These are phyloP conservation scores for Cynopterus sphinx DNA, from an alignment of 2,797 vertebrate genomes.

Conservation along the genomic window DNA sequence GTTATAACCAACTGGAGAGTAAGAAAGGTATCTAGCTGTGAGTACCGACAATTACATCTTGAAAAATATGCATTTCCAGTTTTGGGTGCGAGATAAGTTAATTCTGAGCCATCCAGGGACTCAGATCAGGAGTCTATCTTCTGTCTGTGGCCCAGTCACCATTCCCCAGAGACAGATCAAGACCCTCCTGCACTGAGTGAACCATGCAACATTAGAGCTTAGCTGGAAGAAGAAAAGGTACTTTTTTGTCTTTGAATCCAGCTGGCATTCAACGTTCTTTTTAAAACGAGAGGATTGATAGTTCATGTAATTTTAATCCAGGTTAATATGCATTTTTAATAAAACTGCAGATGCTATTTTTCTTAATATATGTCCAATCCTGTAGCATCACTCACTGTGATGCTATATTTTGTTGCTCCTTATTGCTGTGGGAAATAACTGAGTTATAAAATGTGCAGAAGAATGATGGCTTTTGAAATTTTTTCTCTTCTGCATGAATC, in stretches of 20 bases:
- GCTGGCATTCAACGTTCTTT: background rate
- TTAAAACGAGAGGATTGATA: slow-evolving; percentile 23
- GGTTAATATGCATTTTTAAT: slow-evolving; percentile 6
- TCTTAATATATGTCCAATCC: background rate
- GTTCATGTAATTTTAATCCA: slow-evolving; percentile 3
- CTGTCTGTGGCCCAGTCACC: background rate
- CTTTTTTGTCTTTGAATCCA: background rate
- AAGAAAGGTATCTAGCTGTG: background rate
- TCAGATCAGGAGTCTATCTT: background rate
- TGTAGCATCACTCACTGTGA: background rate
- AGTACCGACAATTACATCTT: background rate
- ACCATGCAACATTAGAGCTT: background rate
- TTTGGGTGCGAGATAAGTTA: background rate
- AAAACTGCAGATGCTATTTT: background rate
- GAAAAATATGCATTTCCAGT: background rate
- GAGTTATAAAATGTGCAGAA: background rate
- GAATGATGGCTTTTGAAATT: background rate
- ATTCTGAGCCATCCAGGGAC: background rate
- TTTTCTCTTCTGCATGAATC: background rate
- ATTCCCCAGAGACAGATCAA: background rate
- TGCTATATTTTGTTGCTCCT: background rate
- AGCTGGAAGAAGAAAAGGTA: background rate
- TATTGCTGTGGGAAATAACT: background rate
- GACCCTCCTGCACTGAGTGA: background rate
- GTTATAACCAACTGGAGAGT: background rate